phyloP scores from a whole-genome alignment of 2,797 vertebrate species.

The Leuciscus waleckii region DNA sequence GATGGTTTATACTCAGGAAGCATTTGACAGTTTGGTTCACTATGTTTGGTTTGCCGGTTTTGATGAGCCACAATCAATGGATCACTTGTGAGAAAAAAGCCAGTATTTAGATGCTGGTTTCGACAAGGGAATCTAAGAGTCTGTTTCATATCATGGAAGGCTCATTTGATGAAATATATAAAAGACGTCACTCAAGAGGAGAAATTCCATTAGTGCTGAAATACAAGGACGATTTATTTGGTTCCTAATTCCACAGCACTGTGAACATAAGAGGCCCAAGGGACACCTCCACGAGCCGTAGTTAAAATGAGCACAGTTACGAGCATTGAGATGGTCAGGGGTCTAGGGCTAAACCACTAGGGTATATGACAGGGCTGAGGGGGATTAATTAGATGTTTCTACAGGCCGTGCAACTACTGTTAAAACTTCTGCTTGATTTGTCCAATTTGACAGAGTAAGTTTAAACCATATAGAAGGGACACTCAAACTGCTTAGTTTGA shows the following conservation, averaged over 20 bases:
- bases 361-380: neutral
- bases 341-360: constrained; percentile 13
- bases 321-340: neutral
- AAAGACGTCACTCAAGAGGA: constrained; percentile 5
- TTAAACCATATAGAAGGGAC: neutral
- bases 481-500: neutral
- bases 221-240: constrained; percentile 9
- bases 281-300: neutral
- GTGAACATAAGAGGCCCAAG: neutral
- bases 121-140: neutral
- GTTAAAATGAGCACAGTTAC: constrained; percentile 20
- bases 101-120: neutral
- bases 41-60: constrained; percentile 20
- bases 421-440: constrained; percentile 1
- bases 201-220: constrained; percentile 23
- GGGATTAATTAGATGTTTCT: neutral
- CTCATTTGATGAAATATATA: constrained; percentile 33
- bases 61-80: neutral
- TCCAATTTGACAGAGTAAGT: neutral
- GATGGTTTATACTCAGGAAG: constrained; percentile 27
- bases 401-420: constrained; percentile 1
- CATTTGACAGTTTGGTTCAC: constrained; percentile 10
- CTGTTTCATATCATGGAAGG: neutral
- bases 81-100: constrained; percentile 22
- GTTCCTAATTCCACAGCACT: constrained; percentile 14